phyloP scores from a whole-genome alignment of 2,797 vertebrate genomes.

The Gephyroberyx darwinii region DNA sequence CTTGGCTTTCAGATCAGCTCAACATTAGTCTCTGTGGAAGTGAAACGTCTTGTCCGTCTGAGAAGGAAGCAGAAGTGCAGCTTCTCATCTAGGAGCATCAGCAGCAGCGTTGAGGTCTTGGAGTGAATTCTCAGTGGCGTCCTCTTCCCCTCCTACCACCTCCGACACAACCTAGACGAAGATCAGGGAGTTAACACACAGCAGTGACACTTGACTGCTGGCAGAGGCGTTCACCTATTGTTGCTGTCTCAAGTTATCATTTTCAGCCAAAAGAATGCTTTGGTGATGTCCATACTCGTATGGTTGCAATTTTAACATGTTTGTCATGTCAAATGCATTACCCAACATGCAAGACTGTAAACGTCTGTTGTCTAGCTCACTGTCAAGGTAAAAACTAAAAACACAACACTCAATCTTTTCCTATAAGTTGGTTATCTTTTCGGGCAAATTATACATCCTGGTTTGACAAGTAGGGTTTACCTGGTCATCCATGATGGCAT shows the following conservation, averaged over 20 bases:
- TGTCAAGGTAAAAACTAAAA: too few relatives aligned
- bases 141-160: slow-evolving; percentile 63
- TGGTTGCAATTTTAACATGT: neutral
- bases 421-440: too few relatives aligned
- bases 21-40: slow-evolving; percentile 5
- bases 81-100: slow-evolving; percentile 70
- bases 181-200: slow-evolving; percentile 11
- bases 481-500: slow-evolving; percentile 76
- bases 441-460: too few relatives aligned
- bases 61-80: neutral
- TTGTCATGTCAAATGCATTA: neutral
- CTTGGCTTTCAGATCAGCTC: slow-evolving; percentile 31
- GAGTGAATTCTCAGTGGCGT: slow-evolving; percentile 49
- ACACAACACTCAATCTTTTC: neutral
- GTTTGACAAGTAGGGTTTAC: slow-evolving; percentile 53
- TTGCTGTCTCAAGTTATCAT: neutral
- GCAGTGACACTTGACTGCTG: neutral
- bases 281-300: neutral
- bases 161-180: slow-evolving; percentile 70
- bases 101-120: slow-evolving; percentile 42
- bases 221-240: neutral
- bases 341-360: neutral
- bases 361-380: neutral
- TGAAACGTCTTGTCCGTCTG: neutral
- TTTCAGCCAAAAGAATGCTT: neutral